Conservation (phyloP, 2,888 invertebrate genomes). For the Vanessa cardui region DNA sequence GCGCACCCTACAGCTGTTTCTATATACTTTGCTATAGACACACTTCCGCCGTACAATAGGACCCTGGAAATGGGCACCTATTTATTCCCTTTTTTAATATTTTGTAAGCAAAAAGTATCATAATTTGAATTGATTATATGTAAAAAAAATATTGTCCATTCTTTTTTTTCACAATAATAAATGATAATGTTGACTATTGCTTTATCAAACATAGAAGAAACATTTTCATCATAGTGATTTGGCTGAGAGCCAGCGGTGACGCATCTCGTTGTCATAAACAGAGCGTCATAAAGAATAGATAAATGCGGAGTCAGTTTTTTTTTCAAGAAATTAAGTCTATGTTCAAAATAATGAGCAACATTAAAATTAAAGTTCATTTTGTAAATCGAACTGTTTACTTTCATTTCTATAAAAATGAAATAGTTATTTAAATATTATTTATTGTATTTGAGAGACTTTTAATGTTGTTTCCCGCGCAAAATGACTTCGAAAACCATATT, state of each 20-base stretch:
- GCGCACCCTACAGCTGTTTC: slow-evolving; percentile 66
- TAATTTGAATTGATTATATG: slow-evolving; percentile 16
- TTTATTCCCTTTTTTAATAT: slow-evolving; percentile 52
- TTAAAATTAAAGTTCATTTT: too few relatives aligned
- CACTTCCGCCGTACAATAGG: slow-evolving; percentile 30
- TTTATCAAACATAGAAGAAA: slow-evolving; percentile 42
- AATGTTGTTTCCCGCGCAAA: slow-evolving; percentile 40
- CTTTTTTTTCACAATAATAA: slow-evolving; percentile 14
- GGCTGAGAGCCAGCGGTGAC: slow-evolving; percentile 58
- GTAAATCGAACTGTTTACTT: too few relatives aligned
- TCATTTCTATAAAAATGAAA: not conserved
- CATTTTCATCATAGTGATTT: slow-evolving; percentile 57
- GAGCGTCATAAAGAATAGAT: slow-evolving; percentile 26
- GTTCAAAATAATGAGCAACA: too few relatives aligned
- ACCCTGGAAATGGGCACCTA: slow-evolving; percentile 48
- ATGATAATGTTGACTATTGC: slow-evolving; percentile 38
- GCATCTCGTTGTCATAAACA: slow-evolving; percentile 40
- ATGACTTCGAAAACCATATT: slow-evolving; percentile 36
- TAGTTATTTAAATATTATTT: not conserved
- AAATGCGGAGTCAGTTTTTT: slow-evolving; percentile 13
- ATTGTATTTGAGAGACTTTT: not conserved
- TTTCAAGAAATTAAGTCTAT: too few relatives aligned
- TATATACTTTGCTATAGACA: slow-evolving; percentile 57
- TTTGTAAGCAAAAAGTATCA: slow-evolving; percentile 33
- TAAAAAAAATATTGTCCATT: not conserved